Evolutionary conservation across 2,797 vertebrate genomes (phyloP), one percentile per base, ranked within the genome.

Genomic region (Gobio occitaniae): DNA sequence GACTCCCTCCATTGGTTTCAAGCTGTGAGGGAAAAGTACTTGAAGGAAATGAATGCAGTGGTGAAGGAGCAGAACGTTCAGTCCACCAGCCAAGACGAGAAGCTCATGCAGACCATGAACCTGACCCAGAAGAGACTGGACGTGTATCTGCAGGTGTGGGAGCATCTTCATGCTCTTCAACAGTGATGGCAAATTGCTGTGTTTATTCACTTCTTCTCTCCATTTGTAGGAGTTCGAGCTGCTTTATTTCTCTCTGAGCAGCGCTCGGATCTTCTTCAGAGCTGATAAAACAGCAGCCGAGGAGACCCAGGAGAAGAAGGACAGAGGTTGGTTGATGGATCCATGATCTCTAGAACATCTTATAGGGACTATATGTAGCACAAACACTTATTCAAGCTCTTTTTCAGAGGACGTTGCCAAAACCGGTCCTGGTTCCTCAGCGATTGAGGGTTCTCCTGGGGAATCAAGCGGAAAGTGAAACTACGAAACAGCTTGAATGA

Each of bases 1-100:
- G 98, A 99, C 91, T 99, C 98, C 0, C 95, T 99, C 90, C 98
- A 99, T 94, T 99, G 98, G 98, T 99, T 99, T 94, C 98, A 99
- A 92, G 97, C 98, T 4, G 98, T 98, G 79, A 93, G 97, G 91
- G 98, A 99, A 84, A 99, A 99, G 89, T 99, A 99, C 72, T 86
- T 96, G 92, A 98, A 96, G 89, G 98, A 99, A 92, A 97, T 98
- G 91, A 97, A 93, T 19, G 97, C 97, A 0, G 96, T 99, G 90
- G 95, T 96, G 85, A 99, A 99, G 91, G 98, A 99, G 90, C 98
- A 99, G 94, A 97, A 94, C 0, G 93, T 98, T 19, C 97, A 98
- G 88, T 95, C 97, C 13, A 90, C 95, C 82, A 95, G 95, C 91
- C 98, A 98, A 91, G 98, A 99, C 88, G 98, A 99, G 79, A 99